Percentiles rank a stretch among this genome's conserved stretches.
These are phyloP conservation scores for Eupithecia subumbrata DNA, from an alignment of 2,888 invertebrate species.

Conservation along the genomic window DNA sequence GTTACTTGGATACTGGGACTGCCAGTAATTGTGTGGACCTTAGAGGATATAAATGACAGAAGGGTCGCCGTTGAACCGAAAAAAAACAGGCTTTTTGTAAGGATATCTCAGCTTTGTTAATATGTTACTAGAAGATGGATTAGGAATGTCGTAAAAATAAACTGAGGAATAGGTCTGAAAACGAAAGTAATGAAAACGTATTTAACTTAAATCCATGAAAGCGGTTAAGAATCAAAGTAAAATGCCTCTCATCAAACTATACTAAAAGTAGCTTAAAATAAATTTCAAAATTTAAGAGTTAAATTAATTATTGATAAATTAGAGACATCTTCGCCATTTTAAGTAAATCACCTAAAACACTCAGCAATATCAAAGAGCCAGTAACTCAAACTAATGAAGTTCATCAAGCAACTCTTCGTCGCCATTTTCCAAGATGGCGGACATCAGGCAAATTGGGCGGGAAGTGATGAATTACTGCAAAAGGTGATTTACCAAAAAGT, in stretches of 20 bases:
- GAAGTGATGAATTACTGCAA: constrained; percentile 22
- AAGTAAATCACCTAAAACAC: constrained; percentile 16
- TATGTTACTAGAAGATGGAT: neutral
- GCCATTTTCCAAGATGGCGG: constrained; percentile 34
- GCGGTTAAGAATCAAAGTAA: neutral
- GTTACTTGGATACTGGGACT: constrained; percentile 36
- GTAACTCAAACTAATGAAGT: constrained; percentile 32
- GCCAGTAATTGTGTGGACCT: constrained; percentile 46
- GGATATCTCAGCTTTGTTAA: constrained; percentile 10
- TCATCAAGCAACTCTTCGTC: constrained; percentile 27
- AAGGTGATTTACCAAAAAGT: constrained; percentile 21
- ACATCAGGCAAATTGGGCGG: constrained; percentile 23
- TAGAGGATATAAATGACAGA: constrained; percentile 41
- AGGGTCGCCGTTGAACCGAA: constrained; percentile 30
- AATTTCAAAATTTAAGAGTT: neutral
- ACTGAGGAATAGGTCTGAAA: neutral
- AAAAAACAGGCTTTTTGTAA: constrained; percentile 24
- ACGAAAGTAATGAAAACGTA: neutral
- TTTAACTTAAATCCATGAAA: neutral
- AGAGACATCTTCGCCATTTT: neutral
- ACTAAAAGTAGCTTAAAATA: neutral
- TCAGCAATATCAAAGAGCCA: constrained; percentile 24
- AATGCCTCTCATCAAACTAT: neutral
- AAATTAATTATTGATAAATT: neutral
- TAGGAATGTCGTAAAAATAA: neutral